Evolutionary conservation across 1,140 invertebrate species (phyloP), one percentile per base, ranked within the genome.

Genomic region (Dufourea novaeangliae): DNA sequence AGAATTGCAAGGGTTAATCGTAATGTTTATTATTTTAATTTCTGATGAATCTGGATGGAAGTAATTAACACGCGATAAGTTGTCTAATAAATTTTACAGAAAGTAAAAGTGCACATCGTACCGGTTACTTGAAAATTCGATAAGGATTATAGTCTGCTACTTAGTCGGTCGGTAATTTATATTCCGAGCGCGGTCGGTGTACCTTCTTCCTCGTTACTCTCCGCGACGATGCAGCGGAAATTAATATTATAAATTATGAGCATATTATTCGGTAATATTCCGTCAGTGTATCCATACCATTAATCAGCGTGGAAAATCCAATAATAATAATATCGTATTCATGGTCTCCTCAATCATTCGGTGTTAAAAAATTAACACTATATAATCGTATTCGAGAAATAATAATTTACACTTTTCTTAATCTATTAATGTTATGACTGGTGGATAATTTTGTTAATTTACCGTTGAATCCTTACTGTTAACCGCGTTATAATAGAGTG

Each of bases 191-290:
- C 57, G 2, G 20, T 7, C 14, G 14, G 14, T 29, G 10, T 56
- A 27, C 34, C 27, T 29, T 70, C 32, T 41, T 32, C 41, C 27
- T 59, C 14, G 54, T 59, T 50, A 29, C 41, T 44, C 54, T 61
- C 29, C 5, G 20, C 32, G 6, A 1, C 32, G 14, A 27, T 67
- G 52, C 25, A 50, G 12, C 41, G 27, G 46, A 50, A 34, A 67
- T 67, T 52, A 67, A 29, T 66, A 66, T 66, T 44, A 66, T 66
- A 46, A 46, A 66, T 50, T 50, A 50, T 50, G 27, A 25, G 5
- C 34, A 7, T 34, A 59, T 59, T 59, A 59, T 59, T 59, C 56
- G 29, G 27, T 34, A 34, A 34, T 59, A 34, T 59, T 59, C n/a
- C 29, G 56, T 59, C 29, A 29, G 29, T 1, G 27, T 17, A 12